Percentiles rank a stretch among this genome's conserved stretches.
Conservation (phyloP, 1,140 invertebrate species). For the Trinorchestia longiramus region DNA sequence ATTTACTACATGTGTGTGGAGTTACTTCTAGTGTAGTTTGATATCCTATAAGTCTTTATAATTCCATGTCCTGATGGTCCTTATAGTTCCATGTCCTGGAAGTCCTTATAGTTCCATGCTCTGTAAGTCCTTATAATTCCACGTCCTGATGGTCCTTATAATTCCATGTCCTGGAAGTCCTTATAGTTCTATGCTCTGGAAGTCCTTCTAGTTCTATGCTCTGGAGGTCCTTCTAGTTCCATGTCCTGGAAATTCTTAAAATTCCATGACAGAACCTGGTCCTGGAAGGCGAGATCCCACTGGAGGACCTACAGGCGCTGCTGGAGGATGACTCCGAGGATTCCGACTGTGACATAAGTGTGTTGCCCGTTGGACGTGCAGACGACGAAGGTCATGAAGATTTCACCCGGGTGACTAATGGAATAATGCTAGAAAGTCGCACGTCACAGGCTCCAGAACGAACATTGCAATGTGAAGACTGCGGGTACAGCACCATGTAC, state of each 20-base stretch:
- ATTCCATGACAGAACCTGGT: neutral
- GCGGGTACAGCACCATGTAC: neutral
- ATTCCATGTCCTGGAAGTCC: neutral
- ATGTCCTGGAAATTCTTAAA: neutral
- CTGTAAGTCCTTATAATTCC: neutral
- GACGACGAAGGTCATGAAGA: neutral
- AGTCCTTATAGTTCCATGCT: neutral
- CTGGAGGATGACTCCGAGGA: neutral
- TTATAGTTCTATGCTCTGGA: neutral
- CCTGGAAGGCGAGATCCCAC: neutral
- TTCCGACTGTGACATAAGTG: neutral
- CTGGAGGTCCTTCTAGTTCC: neutral
- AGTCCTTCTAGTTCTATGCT: neutral
- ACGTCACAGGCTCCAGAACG: neutral
- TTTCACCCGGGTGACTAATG: neutral
- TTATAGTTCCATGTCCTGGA: neutral
- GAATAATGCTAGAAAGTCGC: neutral
- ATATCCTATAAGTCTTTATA: too few species aligned
- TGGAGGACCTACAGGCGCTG: neutral
- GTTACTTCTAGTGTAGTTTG: too few species aligned
- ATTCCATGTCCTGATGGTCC: neutral
- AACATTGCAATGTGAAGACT: neutral
- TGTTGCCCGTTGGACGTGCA: neutral
- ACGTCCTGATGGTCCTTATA: neutral
- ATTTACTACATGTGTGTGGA: too few species aligned